phyloP scores from a whole-genome alignment of 2,113 vertebrate genomes.

The Eurypyga helias region DNA sequence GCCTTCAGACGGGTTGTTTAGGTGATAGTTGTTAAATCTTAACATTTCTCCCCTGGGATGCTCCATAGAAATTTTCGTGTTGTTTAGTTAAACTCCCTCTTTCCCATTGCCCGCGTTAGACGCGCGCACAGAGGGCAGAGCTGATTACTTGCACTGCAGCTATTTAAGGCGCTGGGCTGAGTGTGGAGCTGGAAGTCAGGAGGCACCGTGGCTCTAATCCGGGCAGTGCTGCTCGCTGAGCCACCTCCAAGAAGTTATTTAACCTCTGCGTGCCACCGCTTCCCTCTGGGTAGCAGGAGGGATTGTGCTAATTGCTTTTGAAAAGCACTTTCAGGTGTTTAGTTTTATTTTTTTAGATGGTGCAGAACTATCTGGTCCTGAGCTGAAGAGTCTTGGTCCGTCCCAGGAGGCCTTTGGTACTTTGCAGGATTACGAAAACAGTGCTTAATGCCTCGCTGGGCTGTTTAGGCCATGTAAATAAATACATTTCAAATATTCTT shows the following conservation, averaged over 20 bases:
- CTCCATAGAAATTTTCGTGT: background rate
- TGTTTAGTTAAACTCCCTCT: background rate
- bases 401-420: background rate
- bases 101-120: background rate
- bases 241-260: constrained; percentile 13
- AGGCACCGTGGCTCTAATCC: background rate
- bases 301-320: constrained; percentile 36
- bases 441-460: background rate
- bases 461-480: background rate
- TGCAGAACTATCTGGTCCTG: background rate
- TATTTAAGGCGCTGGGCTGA: constrained; percentile 19
- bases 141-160: background rate
- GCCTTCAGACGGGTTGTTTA: background rate
- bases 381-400: background rate
- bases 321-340: constrained; percentile 25
- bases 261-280: background rate
- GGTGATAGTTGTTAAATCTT: background rate
- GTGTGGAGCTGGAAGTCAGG: background rate
- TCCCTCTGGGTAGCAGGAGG: background rate
- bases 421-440: background rate
- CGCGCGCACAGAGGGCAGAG: background rate
- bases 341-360: background rate
- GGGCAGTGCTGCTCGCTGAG: background rate
- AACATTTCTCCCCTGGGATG: background rate
- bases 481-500: background rate